Conservation (phyloP, 2,888 invertebrate species). For the Camponotus fellah region DNA sequence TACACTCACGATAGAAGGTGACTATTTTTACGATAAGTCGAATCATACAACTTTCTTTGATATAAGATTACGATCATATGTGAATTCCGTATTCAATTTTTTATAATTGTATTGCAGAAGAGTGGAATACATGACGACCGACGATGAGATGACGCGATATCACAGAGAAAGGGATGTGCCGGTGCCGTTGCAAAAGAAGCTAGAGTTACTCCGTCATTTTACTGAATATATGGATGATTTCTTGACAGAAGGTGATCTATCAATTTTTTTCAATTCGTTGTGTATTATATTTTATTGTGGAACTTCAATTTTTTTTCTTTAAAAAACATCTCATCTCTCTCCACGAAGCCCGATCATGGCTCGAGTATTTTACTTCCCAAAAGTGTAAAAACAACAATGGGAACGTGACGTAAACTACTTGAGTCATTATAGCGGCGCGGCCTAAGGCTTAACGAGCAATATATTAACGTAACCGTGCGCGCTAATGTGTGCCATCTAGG, state of each 20-base stretch:
- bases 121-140: slow-evolving; percentile 82
- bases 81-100: neutral
- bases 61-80: neutral
- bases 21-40: slow-evolving; percentile 2
- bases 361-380: neutral
- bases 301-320: neutral
- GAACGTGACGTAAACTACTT: slow-evolving; percentile 6
- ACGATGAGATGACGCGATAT: slow-evolving; percentile 82
- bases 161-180: slow-evolving; percentile 86
- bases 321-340: neutral
- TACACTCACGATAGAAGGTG: slow-evolving; percentile 88
- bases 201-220: slow-evolving; percentile 89
- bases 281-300: neutral
- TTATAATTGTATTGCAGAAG: slow-evolving; percentile 69
- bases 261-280: neutral
- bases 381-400: slow-evolving; percentile 6
- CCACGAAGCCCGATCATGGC: neutral
- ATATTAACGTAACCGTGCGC: neutral
- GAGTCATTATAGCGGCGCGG: neutral
- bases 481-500: slow-evolving; percentile 63
- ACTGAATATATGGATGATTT: slow-evolving; percentile 90
- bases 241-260: slow-evolving; percentile 84
- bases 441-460: slow-evolving; percentile 14
- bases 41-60: slow-evolving; percentile 1
- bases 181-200: slow-evolving; percentile 87